phyloP scores from a whole-genome alignment of 1,140 invertebrate species.

The Diachasmimorpha longicaudata region DNA sequence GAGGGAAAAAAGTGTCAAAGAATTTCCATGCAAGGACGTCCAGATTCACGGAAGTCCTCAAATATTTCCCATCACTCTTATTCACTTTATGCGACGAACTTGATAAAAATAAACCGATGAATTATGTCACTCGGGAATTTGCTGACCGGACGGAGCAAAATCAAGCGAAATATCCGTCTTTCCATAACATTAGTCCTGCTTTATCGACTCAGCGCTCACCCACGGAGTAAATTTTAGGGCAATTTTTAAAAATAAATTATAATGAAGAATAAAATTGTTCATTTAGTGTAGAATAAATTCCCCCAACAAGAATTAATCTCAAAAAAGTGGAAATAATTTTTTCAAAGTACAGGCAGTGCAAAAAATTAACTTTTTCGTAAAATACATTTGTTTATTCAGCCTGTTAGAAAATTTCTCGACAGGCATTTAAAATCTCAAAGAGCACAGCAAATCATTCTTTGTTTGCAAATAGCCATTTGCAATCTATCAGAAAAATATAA shows the following conservation, averaged over 20 bases:
- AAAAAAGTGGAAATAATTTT: no score
- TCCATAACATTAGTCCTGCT: background rate
- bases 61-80: background rate
- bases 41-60: background rate
- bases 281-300: no score
- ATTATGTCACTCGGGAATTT: background rate
- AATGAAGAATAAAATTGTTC: background rate
- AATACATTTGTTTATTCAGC: background rate
- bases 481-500: background rate
- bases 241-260: background rate
- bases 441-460: background rate
- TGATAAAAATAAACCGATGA: background rate
- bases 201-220: background rate
- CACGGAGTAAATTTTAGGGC: background rate
- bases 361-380: background rate
- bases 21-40: background rate
- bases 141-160: background rate
- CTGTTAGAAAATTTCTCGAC: background rate
- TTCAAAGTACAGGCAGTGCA: no score
- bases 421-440: background rate
- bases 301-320: no score
- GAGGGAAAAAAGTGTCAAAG: background rate
- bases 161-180: background rate
- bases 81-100: background rate
- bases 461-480: background rate